phyloP scores from a whole-genome alignment of 2,113 vertebrate genomes.

The Chloebia gouldiae region DNA sequence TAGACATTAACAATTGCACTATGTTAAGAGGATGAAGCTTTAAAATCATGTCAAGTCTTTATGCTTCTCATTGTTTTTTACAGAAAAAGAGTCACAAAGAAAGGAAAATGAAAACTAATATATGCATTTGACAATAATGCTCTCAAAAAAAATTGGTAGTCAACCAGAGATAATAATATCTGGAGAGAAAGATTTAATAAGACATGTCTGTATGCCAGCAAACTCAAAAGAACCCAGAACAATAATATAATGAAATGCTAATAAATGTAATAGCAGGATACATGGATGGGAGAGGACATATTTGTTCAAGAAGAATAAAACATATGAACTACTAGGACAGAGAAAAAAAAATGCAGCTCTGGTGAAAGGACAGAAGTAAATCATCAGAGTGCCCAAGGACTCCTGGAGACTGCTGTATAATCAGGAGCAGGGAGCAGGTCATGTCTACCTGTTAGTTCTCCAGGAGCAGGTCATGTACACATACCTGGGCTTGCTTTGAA shows the following conservation, averaged over 20 bases:
- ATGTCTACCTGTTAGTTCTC: neutral
- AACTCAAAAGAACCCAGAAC: neutral
- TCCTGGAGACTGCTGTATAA: neutral
- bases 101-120: neutral
- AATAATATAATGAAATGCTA: neutral
- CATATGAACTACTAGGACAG: neutral
- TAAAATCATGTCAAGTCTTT: neutral
- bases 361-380: neutral
- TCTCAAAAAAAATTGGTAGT: neutral
- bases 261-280: neutral
- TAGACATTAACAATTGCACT: neutral
- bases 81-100: neutral
- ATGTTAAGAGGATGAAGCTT: neutral
- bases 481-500: slow-evolving; percentile 34
- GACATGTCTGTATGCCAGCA: neutral
- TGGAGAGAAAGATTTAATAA: neutral
- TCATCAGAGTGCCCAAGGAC: neutral
- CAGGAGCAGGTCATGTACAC: neutral
- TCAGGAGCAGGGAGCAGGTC: neutral
- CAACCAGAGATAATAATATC: neutral
- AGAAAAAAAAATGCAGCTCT: neutral
- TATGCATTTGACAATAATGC: neutral
- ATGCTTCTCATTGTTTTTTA: neutral
- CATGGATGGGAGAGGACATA: neutral
- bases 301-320: neutral